Conservation (phyloP, 2,113 vertebrate species). For the Brachirus orientalis region DNA sequence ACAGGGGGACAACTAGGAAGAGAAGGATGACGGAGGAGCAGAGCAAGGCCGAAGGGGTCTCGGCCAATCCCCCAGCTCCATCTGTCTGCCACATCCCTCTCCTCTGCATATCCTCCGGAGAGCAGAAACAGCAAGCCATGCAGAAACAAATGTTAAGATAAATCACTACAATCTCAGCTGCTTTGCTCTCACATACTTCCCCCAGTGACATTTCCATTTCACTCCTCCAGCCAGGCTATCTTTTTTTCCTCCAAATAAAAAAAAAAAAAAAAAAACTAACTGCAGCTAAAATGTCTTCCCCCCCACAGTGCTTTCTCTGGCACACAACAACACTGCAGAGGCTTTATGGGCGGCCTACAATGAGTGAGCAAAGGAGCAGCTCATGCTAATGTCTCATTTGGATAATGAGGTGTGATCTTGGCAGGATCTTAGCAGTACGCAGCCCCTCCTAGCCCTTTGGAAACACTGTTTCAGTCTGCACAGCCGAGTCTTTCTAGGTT, state of each 20-base stretch:
- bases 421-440: conserved; percentile 55
- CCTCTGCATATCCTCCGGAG: conserved; percentile 65
- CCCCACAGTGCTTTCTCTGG: conserved; percentile 36
- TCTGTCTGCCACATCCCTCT: conserved; percentile 70
- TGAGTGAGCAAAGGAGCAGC: conserved; percentile 38
- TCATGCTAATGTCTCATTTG: conserved; percentile 78
- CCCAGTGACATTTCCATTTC: conserved; percentile 71
- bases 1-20: conserved; percentile 44
- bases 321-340: conserved; percentile 34
- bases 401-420: conserved; percentile 79
- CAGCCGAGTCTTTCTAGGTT: conserved; percentile 10
- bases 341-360: conserved; percentile 56
- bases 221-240: conserved; percentile 51
- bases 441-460: conserved; percentile 27
- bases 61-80: conserved; percentile 63
- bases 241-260: conserved; percentile 13
- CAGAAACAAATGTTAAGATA: conserved; percentile 75
- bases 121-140: conserved; percentile 68
- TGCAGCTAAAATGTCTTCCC: conserved; percentile 29
- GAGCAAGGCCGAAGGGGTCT: conserved; percentile 47
- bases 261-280: conserved; percentile 47
- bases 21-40: conserved; percentile 37
- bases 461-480: conserved; percentile 22
- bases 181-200: conserved; percentile 59
- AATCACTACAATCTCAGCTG: conserved; percentile 66